Evolutionary conservation across 2,113 vertebrate species (phyloP), one percentile per base, ranked within the genome.

Genomic region (Sander vitreus): DNA sequence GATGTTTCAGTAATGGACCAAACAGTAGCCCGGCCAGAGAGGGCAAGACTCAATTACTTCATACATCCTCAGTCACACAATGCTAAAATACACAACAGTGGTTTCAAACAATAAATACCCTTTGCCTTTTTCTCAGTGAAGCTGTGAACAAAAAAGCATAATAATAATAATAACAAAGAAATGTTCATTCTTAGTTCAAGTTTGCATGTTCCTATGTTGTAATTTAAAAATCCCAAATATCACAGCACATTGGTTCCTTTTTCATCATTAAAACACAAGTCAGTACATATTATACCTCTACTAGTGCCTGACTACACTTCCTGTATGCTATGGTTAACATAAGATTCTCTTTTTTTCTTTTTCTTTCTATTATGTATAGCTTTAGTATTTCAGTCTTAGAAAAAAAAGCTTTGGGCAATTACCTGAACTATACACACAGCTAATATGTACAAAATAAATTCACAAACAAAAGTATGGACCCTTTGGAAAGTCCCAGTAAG

Each of bases 381-480:
- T 85, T 73, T 80, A 84, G 48, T 81, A 75, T 74, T 85, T 90
- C 65, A 88, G 51, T 80, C 75, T 80, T 47, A 57, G 48, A 74
- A 78, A 76, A 78, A 76, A 59, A 62, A 15, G 33, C 58, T 54
- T 73, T 64, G 64, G 74, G 58, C 76, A 83, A 68, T 76, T 64
- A 69, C 78, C 86, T 89, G 63, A 90, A 89, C 87, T 93, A 91
- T 86, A 93, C 86, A 93, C 86, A 91, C 89, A 81, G 88, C 83
- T 91, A 91, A 92, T 92, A 92, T 95, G 85, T 94, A 94, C 94
- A 95, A 79, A 87, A 85, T 79, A 69, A 80, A 93, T 75, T 90
- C 54, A 87, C 51, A 84, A 76, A 76, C 39, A 83, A 71, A 5
- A 23, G 14, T 54, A 66, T 51, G 68, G 75, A 78, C 59, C 73